Percentiles rank a stretch among this genome's conserved stretches.
Evolutionary conservation across 2,113 vertebrate genomes (phyloP).

Genomic region (Oxyura jamaicensis): DNA sequence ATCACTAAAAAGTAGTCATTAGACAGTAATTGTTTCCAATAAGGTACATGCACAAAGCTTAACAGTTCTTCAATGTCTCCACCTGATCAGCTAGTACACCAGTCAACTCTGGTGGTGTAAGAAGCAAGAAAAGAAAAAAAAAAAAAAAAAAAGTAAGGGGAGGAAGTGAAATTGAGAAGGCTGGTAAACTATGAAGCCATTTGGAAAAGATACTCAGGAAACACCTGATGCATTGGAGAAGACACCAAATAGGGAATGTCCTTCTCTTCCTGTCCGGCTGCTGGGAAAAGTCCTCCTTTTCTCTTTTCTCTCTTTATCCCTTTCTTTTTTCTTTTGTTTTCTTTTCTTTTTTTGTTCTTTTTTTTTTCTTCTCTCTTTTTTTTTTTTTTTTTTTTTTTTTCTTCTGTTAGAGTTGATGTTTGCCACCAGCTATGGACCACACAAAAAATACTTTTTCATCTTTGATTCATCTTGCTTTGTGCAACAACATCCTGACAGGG

Average conservation of each 20-base stretch:
- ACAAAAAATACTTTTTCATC: background rate
- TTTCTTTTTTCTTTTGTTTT: too few species aligned
- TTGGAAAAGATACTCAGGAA: background rate
- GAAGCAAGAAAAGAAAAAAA: background rate
- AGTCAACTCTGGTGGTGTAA: background rate
- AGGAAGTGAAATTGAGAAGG: background rate
- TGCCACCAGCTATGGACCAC: background rate
- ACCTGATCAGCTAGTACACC: background rate
- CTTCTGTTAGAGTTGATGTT: background rate
- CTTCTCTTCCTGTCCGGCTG: background rate
- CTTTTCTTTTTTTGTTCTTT: background rate
- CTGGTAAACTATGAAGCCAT: background rate
- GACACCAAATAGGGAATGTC: background rate
- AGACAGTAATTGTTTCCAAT: background rate
- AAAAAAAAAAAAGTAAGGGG: rapidly evolving
- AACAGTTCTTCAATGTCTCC: background rate
- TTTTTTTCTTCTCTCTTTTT: background rate
- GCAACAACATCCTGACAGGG: background rate
- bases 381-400: background rate
- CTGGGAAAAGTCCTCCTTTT: rapidly evolving
- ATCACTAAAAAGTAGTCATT: background rate
- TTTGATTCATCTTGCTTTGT: background rate
- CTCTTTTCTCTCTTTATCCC: background rate
- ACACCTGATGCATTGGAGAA: background rate
- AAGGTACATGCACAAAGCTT: background rate